Evolutionary conservation across 2,113 vertebrate genomes (phyloP).

Genomic region (Pampusana beccarii): DNA sequence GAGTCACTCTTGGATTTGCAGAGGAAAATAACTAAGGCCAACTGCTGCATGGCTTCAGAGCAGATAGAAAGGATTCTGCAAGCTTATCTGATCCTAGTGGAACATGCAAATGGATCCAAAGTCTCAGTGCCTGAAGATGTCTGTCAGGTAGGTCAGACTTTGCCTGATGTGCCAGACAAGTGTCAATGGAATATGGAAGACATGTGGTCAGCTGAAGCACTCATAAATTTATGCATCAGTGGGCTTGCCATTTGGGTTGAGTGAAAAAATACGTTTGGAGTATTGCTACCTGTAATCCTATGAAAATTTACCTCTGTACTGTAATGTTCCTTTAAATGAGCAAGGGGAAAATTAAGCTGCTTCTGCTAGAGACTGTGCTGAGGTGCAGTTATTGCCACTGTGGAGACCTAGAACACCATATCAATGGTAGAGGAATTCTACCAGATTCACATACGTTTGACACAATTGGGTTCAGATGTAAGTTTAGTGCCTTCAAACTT

Average conservation of each 20-base stretch:
- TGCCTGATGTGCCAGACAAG: neutral
- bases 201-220: neutral
- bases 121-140: slow-evolving; percentile 81
- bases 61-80: slow-evolving; percentile 88
- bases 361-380: neutral
- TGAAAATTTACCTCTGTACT: neutral
- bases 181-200: neutral
- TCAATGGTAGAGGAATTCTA: neutral
- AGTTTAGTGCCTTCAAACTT: neutral
- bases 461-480: neutral
- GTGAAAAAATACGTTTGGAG: neutral
- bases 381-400: neutral
- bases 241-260: neutral
- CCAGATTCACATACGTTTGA: neutral
- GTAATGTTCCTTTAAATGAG: neutral
- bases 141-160: slow-evolving; percentile 79
- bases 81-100: slow-evolving; percentile 81
- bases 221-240: neutral
- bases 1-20: slow-evolving; percentile 71
- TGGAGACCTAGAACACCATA: neutral
- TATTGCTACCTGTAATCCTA: neutral
- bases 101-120: slow-evolving; percentile 84
- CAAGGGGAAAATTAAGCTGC: neutral
- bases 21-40: slow-evolving; percentile 57
- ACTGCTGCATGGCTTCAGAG: slow-evolving; percentile 68